phyloP scores from a whole-genome alignment of 2,797 vertebrate genomes.

The Crenichthys baileyi region DNA sequence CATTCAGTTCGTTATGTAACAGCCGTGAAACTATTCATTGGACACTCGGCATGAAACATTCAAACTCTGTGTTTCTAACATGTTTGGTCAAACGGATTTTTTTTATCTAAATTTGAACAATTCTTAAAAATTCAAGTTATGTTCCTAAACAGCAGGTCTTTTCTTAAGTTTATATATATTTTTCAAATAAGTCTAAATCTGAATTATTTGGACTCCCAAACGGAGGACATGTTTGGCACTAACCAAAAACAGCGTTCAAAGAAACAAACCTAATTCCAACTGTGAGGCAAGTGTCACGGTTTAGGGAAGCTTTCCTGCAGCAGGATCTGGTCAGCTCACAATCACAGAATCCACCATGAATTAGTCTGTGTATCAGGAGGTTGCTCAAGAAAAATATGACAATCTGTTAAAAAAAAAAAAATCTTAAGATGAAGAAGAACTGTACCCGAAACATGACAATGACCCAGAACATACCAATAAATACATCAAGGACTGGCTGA shows the following conservation, averaged over 20 bases:
- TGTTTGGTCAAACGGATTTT: not conserved
- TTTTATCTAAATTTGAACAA: not conserved
- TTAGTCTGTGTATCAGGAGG: too few species aligned
- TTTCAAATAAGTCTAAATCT: too few species aligned
- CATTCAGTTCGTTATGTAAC: conserved; percentile 8
- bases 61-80: not conserved
- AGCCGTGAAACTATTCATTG: not conserved
- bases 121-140: not conserved
- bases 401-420: too few species aligned
- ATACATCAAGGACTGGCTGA: not conserved
- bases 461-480: not conserved
- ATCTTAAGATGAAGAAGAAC: too few species aligned
- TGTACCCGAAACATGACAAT: not conserved
- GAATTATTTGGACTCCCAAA: not conserved
- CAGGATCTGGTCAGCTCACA: too few species aligned
- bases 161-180: not conserved
- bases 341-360: too few species aligned
- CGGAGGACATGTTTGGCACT: too few species aligned
- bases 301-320: too few species aligned
- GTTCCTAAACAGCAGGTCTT: not conserved
- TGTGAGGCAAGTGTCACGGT: too few species aligned
- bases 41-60: not conserved
- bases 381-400: too few species aligned
- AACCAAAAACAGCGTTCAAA: too few species aligned
- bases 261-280: too few species aligned